Percentiles rank a stretch among this genome's conserved stretches.
These are phyloP conservation scores for Darevskia nairensis DNA, from an alignment of 2,797 vertebrate species.

Conservation along the genomic window DNA sequence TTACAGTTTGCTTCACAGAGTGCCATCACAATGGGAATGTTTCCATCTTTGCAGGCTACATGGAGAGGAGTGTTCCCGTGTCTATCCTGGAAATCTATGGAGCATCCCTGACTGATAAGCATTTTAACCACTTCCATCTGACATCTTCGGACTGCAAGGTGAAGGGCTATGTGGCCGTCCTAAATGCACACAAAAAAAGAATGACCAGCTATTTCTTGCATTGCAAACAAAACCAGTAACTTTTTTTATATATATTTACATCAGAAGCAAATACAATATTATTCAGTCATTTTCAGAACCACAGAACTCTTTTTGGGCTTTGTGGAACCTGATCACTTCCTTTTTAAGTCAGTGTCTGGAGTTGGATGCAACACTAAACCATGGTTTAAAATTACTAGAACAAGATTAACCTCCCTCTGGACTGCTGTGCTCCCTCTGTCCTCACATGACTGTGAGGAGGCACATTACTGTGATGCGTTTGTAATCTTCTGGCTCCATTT, in stretches of 20 bases:
- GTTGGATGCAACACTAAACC: neutral
- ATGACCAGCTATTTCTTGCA: neutral
- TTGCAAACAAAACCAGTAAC: neutral
- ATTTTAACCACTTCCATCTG: constrained; percentile 93
- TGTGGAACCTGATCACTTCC: neutral
- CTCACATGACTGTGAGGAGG: no score
- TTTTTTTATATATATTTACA: neutral
- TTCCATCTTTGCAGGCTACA: constrained; percentile 95
- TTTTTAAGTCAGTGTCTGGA: neutral
- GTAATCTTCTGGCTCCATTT: no score
- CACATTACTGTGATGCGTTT: no score
- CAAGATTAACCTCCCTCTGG: no score
- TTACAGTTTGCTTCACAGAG: constrained; percentile 87
- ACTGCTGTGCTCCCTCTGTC: no score
- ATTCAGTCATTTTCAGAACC: neutral
- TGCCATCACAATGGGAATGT: constrained; percentile 85
- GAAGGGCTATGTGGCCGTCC: constrained; percentile 94
- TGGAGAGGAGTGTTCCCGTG: constrained; percentile 95
- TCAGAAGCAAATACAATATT: neutral
- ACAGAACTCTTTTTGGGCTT: neutral
- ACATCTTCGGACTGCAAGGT: constrained; percentile 93
- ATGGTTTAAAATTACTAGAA: neutral
- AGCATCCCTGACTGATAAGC: constrained; percentile 86
- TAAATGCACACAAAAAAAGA: constrained; percentile 71
- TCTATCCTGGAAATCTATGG: constrained; percentile 92